These are phyloP conservation scores for Ridgeia piscesae DNA, from an alignment of 1,140 invertebrate genomes.

Conservation along the genomic window DNA sequence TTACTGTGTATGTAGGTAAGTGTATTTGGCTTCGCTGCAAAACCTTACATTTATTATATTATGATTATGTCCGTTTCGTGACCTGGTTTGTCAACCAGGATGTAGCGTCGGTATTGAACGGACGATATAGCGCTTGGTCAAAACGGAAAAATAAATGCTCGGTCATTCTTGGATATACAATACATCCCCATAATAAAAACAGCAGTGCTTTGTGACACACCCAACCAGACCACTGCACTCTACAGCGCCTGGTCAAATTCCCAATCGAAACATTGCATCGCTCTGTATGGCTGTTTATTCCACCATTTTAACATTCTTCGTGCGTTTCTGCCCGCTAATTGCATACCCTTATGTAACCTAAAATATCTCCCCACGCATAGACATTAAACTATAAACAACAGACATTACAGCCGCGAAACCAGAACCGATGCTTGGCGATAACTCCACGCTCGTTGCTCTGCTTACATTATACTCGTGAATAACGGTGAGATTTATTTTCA, in stretches of 20 bases:
- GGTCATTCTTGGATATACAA: too few relatives aligned
- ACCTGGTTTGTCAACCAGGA: too few relatives aligned
- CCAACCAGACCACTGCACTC: too few relatives aligned
- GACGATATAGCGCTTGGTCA: too few relatives aligned
- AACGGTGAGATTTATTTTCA: neutral
- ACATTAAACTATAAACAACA: neutral
- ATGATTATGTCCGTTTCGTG: too few relatives aligned
- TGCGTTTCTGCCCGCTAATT: neutral
- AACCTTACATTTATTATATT: too few relatives aligned
- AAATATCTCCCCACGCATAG: neutral
- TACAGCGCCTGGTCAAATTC: neutral
- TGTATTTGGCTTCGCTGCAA: too few relatives aligned
- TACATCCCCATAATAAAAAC: too few relatives aligned
- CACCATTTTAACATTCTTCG: neutral
- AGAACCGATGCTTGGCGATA: neutral
- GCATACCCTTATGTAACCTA: neutral
- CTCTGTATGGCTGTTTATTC: neutral
- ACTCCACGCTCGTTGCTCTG: too few relatives aligned
- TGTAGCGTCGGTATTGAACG: too few relatives aligned
- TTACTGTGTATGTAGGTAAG: neutral
- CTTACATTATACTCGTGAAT: neutral
- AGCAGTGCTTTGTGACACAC: too few relatives aligned
- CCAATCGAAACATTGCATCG: neutral
- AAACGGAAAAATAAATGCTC: too few relatives aligned
- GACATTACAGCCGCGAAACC: neutral